Evolutionary conservation across 2,888 invertebrate species (phyloP).

Genomic region (Phanerotoma sp.): DNA sequence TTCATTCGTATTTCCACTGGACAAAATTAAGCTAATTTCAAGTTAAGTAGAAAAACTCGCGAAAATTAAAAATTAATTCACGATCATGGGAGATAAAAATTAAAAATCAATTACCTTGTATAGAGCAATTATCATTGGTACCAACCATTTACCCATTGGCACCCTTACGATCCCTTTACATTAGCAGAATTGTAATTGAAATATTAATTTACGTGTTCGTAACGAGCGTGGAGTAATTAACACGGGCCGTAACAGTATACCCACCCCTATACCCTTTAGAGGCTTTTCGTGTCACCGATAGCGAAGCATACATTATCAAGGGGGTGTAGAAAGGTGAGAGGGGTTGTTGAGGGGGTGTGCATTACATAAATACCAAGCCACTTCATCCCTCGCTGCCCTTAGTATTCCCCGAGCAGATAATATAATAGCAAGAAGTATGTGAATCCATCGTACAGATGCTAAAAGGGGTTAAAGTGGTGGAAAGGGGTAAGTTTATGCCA

Average conservation of each 20-base stretch:
- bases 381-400: not conserved
- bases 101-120: not conserved
- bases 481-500: not conserved
- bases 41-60: too few species aligned
- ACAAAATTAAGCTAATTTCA: too few species aligned
- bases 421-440: constrained; percentile 1
- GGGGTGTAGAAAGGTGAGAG: not conserved
- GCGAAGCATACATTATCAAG: constrained; percentile 1
- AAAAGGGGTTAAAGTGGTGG: not conserved
- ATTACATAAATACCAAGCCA: constrained; percentile 9
- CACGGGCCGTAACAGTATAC: constrained; percentile 28
- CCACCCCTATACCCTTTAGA: not conserved
- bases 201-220: constrained; percentile 51
- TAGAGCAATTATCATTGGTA: not conserved
- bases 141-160: too few species aligned
- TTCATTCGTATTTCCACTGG: too few species aligned
- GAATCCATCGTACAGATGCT: not conserved
- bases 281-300: constrained; percentile 6
- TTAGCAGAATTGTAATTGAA: constrained; percentile 52
- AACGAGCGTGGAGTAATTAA: constrained; percentile 50
- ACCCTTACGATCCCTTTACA: constrained; percentile 22
- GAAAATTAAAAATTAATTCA: too few species aligned
- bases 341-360: not conserved
- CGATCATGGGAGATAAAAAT: too few species aligned
- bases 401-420: not conserved